Evolutionary conservation across 2,888 invertebrate species (phyloP), one percentile per base, ranked within the genome.

Genomic region (Nomada goodeniana): DNA sequence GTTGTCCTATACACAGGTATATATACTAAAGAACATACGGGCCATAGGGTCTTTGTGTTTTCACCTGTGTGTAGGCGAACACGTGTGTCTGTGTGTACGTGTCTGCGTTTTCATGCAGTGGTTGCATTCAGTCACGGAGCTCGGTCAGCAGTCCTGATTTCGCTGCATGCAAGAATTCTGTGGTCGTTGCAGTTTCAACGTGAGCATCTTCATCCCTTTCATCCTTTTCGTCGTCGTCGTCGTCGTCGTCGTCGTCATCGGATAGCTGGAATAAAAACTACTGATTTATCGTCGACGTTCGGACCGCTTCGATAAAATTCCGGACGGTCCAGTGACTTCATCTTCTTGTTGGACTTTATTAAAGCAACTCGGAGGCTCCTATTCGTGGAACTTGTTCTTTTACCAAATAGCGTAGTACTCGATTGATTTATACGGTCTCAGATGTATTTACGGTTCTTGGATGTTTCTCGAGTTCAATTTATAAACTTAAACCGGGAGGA

Each of bases 111-210:
- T 53, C 68, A 75, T 81, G 77, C 72, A 68, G 47, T 47, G 69
- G 70, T 68, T 64, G 88, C 87, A 87, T 87, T 86, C 85, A 80
- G 86, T 89, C 79, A 85, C 84, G 82, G 82, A 84, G 90, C 89
- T 84, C 77, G 86, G 87, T 89, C 89, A 89, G 90, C 91, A 88
- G 85, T 89, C 86, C 84, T 80, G 86, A 88, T 89, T 88, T 86
- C 84, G 70, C 80, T 70, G 86, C 83, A 83, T 85, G 87, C 86
- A 83, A 84, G 86, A 89, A 88, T 90, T 90, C 89, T 87, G 90
- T 90, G 86, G 85, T 90, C 89, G 89, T 76, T 87, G 89, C 90
- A 90, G 86, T 86, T 89, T 90, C 86, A 85, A 80, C 84, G 84
- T 52, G 81, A 86, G 86, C 89, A 86, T 89, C 89, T 89, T 89